Base-by-base conservation (phyloP, 1,140 invertebrate species). In the Drosophila micromelanica region DNA sequence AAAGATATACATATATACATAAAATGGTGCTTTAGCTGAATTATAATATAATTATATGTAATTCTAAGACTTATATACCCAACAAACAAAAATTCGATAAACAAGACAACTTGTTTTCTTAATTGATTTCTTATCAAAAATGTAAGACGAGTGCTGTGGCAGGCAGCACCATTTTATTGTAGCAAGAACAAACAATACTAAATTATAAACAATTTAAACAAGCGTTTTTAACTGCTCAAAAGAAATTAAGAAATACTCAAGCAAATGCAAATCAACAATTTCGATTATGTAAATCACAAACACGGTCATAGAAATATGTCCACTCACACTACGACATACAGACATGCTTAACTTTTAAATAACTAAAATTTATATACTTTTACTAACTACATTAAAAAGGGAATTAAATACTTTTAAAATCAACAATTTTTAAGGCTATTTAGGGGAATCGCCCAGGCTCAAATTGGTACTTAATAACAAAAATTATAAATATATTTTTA, bases 21-120 rank as follows among this genome's bases (percentile, higher is more conserved):
- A 84, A 87, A 89, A 90, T 91, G 90, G 90, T 91, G 90, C 90
- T 91, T 91, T 91, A 91, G 90, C 90, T 91, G 85, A 91, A 91
- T 90, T 91, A 90, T 90, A 84, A 79, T 76, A 59, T 67, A 73
- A 72, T 71, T 73, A 67, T 40, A 73, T 59, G 43, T 73, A 87
- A 85, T 61, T 73, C 57, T 91, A 89, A 90, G 78, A 82, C 79
- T 76, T 73, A 70, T 63, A 76, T 55, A 57, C 42, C 57, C 49
- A 42, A 57, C 7, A 43, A 35, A 27, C 37, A 13, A 78, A 67
- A 87, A 84, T 57, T 73, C 55, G 85, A 89, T 63, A 30, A 40
- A 42, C 55, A 61, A 74, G 37, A 40, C 40, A 78, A 11, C 59
- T 77, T 71, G 27, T 77, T 67, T 52, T 67, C 65, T 64, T 61